These are phyloP conservation scores for Limnodromus scolopaceus DNA, from an alignment of 2,797 vertebrate species.

Conservation along the genomic window DNA sequence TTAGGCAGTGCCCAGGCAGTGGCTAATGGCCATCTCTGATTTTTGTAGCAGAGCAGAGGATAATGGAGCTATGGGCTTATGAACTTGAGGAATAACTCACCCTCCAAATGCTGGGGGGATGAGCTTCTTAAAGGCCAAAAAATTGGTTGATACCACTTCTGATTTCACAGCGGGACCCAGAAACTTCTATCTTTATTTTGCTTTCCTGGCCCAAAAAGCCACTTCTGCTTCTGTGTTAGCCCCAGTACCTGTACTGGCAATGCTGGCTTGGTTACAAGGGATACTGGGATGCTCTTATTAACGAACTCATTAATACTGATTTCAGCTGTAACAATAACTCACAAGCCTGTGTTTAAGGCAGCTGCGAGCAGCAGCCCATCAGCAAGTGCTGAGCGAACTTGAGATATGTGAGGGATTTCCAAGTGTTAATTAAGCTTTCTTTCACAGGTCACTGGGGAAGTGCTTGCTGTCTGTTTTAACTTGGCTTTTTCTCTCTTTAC, in stretches of 20 bases:
- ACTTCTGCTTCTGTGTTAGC: accelerated
- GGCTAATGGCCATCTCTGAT: neutral
- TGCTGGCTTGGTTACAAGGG: neutral
- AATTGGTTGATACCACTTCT: accelerated
- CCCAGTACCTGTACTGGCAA: neutral
- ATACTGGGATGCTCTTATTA: neutral
- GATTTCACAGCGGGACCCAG: no score
- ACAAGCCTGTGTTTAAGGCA: neutral
- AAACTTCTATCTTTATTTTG: accelerated
- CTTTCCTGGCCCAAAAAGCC: no score
- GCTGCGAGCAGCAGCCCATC: neutral
- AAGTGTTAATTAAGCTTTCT: neutral
- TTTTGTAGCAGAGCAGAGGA: accelerated
- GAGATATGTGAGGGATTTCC: neutral
- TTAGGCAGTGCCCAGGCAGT: accelerated
- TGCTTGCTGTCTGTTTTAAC: neutral
- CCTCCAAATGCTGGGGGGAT: accelerated
- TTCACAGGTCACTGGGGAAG: neutral
- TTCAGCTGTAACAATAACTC: neutral
- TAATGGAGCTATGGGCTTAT: accelerated
- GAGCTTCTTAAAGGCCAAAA: neutral
- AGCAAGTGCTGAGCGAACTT: neutral
- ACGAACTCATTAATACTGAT: neutral
- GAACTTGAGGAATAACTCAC: neutral
- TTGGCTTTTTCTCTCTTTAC: neutral